Percentiles rank a stretch among this genome's conserved stretches.
Evolutionary conservation across 1,140 invertebrate species (phyloP).

Genomic region (Periplaneta americana): DNA sequence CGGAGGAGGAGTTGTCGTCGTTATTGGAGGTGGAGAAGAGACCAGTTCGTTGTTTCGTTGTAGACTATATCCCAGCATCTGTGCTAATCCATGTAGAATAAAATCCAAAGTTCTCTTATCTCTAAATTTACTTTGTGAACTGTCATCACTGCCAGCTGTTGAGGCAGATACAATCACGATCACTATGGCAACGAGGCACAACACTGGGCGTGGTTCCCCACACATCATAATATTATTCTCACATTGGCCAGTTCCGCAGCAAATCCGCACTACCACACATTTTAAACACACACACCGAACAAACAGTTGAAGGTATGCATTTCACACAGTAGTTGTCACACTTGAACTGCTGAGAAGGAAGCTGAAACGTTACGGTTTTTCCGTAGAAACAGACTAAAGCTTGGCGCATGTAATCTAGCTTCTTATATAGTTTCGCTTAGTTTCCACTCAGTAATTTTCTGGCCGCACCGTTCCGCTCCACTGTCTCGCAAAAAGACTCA

Average conservation of each 20-base stretch:
- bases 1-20: no score
- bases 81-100: neutral
- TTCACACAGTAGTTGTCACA: neutral
- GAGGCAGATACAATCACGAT: no score
- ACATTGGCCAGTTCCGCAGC: neutral
- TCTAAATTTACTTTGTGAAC: neutral
- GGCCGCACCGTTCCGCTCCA: neutral
- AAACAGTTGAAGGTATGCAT: neutral
- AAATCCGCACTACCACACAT: neutral
- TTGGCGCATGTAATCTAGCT: neutral
- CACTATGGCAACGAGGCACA: neutral
- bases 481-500: neutral
- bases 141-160: neutral
- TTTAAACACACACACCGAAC: neutral
- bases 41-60: neutral
- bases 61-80: neutral
- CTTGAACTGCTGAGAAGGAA: neutral
- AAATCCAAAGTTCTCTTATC: neutral
- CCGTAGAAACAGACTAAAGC: neutral
- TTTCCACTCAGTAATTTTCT: neutral
- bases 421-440: neutral
- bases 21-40: neutral
- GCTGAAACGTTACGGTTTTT: neutral
- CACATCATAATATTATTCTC: neutral
- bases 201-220: neutral